phyloP scores from a whole-genome alignment of 2,113 vertebrate species.

The Dicerorhinus sumatrensis region DNA sequence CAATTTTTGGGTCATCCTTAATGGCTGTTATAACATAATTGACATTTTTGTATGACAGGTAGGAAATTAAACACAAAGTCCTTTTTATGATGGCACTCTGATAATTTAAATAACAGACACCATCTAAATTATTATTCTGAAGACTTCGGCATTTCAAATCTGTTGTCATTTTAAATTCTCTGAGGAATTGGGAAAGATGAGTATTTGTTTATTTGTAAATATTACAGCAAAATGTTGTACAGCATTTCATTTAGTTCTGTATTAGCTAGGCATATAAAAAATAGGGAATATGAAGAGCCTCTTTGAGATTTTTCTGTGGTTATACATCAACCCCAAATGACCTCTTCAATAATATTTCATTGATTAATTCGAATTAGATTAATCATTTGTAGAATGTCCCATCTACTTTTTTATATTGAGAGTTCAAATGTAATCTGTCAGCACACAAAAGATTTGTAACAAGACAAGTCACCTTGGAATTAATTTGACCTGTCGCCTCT shows the following conservation, averaged over 20 bases:
- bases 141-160: slow-evolving; percentile 54
- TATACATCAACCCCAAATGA: slow-evolving; percentile 14
- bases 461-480: background rate
- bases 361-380: background rate
- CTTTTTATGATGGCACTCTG: background rate
- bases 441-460: background rate
- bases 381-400: background rate
- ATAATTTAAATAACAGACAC: slow-evolving; percentile 14
- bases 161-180: slow-evolving; percentile 57
- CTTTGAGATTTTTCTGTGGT: background rate
- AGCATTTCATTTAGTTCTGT: background rate
- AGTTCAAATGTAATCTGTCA: slow-evolving; percentile 25
- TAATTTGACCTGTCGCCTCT: background rate
- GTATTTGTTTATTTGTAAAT: slow-evolving; percentile 47
- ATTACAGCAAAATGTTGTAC: slow-evolving; percentile 22
- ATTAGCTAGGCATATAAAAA: slow-evolving; percentile 19
- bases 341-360: slow-evolving; percentile 43
- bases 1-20: background rate
- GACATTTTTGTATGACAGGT: slow-evolving; percentile 53
- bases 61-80: slow-evolving; percentile 35
- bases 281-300: background rate
- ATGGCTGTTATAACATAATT: background rate
- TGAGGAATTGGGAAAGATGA: background rate
- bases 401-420: slow-evolving; percentile 38
- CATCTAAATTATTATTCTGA: slow-evolving; percentile 33